Percentiles rank a stretch among this genome's conserved stretches.
These are phyloP conservation scores for Percopsis transmontana DNA, from an alignment of 2,113 vertebrate genomes.

Conservation along the genomic window DNA sequence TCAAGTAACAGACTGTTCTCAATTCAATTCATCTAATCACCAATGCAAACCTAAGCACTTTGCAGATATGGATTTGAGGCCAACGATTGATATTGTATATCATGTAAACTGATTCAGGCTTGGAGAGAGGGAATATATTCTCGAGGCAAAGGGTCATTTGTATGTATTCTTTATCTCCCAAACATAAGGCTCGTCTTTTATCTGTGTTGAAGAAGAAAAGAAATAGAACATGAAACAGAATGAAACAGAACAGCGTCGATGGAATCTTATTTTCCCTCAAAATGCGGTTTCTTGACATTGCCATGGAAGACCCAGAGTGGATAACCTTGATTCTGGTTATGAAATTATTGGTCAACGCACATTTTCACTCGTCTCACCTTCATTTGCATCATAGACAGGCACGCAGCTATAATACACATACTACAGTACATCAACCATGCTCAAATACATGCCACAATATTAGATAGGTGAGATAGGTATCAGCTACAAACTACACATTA, in stretches of 20 bases:
- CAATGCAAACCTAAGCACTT: slow-evolving; percentile 78
- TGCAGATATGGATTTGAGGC: slow-evolving; percentile 75
- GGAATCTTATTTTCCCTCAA: slow-evolving; percentile 58
- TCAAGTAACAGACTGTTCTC: slow-evolving; percentile 75
- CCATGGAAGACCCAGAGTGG: slow-evolving; percentile 1
- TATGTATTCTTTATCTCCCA: slow-evolving; percentile 33
- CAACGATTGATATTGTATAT: slow-evolving; percentile 72
- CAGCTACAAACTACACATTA: background rate
- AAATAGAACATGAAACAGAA: slow-evolving; percentile 70
- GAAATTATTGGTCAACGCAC: slow-evolving; percentile 38
- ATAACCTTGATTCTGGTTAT: slow-evolving; percentile 51
- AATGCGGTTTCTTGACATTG: slow-evolving; percentile 36
- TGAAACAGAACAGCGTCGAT: slow-evolving; percentile 53
- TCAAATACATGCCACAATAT: no score
- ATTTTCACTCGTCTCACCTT: slow-evolving; percentile 23
- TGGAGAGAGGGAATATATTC: slow-evolving; percentile 63
- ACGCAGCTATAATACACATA: no score
- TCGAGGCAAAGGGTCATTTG: slow-evolving; percentile 44
- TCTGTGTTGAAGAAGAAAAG: slow-evolving; percentile 61
- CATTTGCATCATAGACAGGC: slow-evolving; percentile 25
- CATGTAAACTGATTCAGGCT: slow-evolving; percentile 70
- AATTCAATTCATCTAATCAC: slow-evolving; percentile 74
- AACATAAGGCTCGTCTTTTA: slow-evolving; percentile 52
- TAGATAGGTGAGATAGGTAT: no score
- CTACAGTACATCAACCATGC: no score